Evolutionary conservation across 2,113 vertebrate species (phyloP).

Genomic region (Hippoglossus stenolepis): DNA sequence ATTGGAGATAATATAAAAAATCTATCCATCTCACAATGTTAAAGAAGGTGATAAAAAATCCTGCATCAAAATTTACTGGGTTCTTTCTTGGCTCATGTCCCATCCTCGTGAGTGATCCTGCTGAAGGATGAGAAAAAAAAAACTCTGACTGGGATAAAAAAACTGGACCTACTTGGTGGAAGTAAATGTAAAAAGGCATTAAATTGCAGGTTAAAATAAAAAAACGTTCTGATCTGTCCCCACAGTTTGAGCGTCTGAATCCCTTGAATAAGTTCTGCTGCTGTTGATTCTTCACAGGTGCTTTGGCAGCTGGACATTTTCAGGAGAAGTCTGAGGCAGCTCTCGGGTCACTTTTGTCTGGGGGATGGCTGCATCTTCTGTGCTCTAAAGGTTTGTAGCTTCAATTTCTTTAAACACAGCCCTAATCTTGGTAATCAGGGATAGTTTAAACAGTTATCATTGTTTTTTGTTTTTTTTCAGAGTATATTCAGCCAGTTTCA

Average conservation of each 20-base stretch:
- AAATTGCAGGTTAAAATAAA: neutral
- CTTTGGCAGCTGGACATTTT: conserved; percentile 99
- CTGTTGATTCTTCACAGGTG: conserved; percentile 81
- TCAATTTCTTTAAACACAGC: neutral
- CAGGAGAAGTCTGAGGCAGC: conserved; percentile 92
- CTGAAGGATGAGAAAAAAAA: too few relatives aligned
- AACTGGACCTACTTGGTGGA: too few relatives aligned
- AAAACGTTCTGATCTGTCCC: too few relatives aligned
- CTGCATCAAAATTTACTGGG: too few relatives aligned
- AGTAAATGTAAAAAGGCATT: neutral
- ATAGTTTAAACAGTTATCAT: neutral
- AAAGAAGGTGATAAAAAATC: too few relatives aligned
- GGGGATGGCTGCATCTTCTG: conserved; percentile 98
- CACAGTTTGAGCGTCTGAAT: neutral
- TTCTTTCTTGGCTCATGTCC: too few relatives aligned
- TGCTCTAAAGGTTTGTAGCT: conserved; percentile 91
- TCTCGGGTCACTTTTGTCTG: conserved; percentile 95
- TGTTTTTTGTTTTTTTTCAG: conserved; percentile 70
- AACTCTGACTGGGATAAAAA: too few relatives aligned
- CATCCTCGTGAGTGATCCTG: too few relatives aligned
- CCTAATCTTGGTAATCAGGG: neutral
- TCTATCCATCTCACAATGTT: too few relatives aligned
- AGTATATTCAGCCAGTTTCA: conserved; percentile 97
- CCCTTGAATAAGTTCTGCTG: neutral
- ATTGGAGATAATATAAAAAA: too few relatives aligned